Base-by-base conservation (phyloP, 2,113 vertebrate species). In the Paradoxurus hermaphroditus region DNA sequence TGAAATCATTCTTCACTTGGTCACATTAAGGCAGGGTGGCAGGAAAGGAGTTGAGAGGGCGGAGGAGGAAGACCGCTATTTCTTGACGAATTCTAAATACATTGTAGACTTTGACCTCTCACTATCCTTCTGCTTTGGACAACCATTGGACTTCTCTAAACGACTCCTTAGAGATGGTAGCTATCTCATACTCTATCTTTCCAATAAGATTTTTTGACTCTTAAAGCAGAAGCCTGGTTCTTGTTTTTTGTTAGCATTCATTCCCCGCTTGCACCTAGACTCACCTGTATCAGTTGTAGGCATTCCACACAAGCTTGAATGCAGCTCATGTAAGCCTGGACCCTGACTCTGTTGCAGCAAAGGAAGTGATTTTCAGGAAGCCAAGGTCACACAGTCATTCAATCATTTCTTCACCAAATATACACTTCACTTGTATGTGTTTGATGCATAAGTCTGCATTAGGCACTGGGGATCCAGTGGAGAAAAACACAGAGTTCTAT, bases 311-410 rank as follows among this genome's bases (percentile, higher is more conserved):
- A 84, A 68, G 39, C 14, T 34, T 44, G 13, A 87, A 41, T 9
- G 19, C 6, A 31, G 9, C 46, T 31, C 16, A n/a, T 36, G 68
- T 62, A 78, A 92, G 27, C 6, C 2, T 16, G 49, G 34, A 23
- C 41, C 4, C 73, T 44, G 34, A 89, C 39, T 93, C 65, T 73
- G 18, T 67, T 51, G 9, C 62, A 90, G 29, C 68, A 92, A 85
- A 86, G 21, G 41, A 92, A 78, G 21, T 82, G 62, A 44, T 62
- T 79, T 78, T 92, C 59, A 91, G 81, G 62, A 96, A 96, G 11
- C 46, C 16, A 36, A 36, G 46, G 53, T 7, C 44, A 46, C 13
- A 25, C 5, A 81, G 18, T n/a, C 27, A 72, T 62, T 39, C 10
- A 49, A 6, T 86, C 41, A 83, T 68, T 36, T 46, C 39, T 63